These are phyloP conservation scores for Trogon melanurus DNA, from an alignment of 2,113 vertebrate species.

Conservation along the genomic window DNA sequence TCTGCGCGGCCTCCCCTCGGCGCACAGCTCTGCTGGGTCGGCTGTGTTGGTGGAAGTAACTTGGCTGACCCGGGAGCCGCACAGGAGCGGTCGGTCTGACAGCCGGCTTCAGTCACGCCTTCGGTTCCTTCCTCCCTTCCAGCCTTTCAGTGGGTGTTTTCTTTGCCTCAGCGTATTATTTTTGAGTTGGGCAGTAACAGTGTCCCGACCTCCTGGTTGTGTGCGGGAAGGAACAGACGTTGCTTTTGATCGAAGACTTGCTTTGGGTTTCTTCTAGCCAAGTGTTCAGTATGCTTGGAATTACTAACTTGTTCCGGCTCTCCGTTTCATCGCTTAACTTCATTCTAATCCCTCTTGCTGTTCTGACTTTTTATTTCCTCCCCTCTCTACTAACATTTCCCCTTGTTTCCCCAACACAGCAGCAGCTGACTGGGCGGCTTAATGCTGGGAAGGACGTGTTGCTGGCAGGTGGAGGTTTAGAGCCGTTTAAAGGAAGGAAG, in stretches of 20 bases:
- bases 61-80: background rate
- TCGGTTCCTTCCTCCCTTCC: background rate
- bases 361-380: background rate
- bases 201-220: background rate
- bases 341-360: background rate
- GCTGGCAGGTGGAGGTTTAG: background rate
- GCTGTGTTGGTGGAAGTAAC: background rate
- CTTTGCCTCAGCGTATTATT: background rate
- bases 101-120: background rate
- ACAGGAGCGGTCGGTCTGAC: background rate
- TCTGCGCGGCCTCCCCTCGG: background rate
- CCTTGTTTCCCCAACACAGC: background rate
- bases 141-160: background rate
- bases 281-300: background rate
- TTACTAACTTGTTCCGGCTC: background rate
- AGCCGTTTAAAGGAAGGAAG: background rate
- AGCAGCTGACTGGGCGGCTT: background rate
- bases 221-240: accelerated
- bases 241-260: background rate
- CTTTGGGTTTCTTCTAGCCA: background rate
- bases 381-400: background rate
- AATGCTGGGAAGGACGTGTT: background rate
- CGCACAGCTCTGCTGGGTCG: accelerated
- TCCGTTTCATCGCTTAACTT: background rate
- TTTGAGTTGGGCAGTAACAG: accelerated